phyloP scores from a whole-genome alignment of 2,888 invertebrate species.

The Acleris emargana region DNA sequence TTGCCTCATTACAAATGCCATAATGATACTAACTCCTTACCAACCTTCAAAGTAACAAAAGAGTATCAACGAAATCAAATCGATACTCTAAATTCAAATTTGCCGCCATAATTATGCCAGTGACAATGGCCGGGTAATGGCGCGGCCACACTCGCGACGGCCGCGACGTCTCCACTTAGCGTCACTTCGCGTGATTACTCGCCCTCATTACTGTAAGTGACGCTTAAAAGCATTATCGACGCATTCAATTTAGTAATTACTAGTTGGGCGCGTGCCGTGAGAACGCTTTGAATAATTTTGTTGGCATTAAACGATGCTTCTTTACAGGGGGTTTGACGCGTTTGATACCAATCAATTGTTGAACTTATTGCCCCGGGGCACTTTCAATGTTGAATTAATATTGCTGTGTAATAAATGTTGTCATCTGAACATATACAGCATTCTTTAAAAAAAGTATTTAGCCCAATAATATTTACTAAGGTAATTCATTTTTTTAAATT shows the following conservation, averaged over 20 bases:
- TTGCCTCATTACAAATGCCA: no score
- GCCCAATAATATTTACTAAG: no score
- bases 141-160: conserved; percentile 58
- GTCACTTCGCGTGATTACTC: conserved; percentile 63
- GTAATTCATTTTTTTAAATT: no score
- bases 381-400: background rate
- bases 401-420: no score
- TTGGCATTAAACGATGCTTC: conserved; percentile 11
- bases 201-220: conserved; percentile 80
- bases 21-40: background rate
- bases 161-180: conserved; percentile 74
- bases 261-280: conserved; percentile 54
- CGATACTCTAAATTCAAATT: conserved; percentile 61
- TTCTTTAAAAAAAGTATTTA: no score
- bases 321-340: conserved; percentile 7
- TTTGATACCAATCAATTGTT: conserved; percentile 11
- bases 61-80: conserved; percentile 21
- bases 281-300: conserved; percentile 23
- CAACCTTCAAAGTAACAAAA: conserved; percentile 21
- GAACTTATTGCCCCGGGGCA: background rate
- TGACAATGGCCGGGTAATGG: conserved; percentile 73
- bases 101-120: conserved; percentile 54
- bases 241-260: conserved; percentile 82
- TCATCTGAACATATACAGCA: no score
- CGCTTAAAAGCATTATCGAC: conserved; percentile 77